Percentiles rank a stretch among this genome's conserved stretches.
Evolutionary conservation across 2,797 vertebrate species (phyloP).

Genomic region (Pygocentrus nattereri): DNA sequence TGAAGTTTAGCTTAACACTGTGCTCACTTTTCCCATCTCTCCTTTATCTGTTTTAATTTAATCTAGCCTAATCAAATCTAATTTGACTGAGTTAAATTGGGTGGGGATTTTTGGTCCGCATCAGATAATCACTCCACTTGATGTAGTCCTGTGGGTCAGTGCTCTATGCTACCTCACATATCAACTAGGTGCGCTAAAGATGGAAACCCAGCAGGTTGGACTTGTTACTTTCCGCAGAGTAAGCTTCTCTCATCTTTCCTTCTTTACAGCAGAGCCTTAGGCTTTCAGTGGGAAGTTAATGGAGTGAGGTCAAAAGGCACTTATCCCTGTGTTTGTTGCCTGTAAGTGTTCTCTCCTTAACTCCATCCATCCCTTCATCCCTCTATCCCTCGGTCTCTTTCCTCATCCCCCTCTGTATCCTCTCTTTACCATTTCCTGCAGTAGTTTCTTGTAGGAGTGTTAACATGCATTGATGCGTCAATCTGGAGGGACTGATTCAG

Average conservation of each 20-base stretch:
- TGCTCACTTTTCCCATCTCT: constrained; percentile 40
- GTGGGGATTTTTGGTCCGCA: constrained; percentile 57
- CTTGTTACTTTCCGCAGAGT: not conserved
- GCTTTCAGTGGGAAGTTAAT: constrained; percentile 35
- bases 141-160: constrained; percentile 52
- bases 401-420: constrained; percentile 3
- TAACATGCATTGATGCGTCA: not conserved
- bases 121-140: constrained; percentile 55
- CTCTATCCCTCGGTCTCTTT: too few species aligned
- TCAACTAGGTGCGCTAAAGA: not conserved
- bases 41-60: constrained; percentile 50
- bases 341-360: not conserved
- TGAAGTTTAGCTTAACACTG: constrained; percentile 44
- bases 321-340: constrained; percentile 25
- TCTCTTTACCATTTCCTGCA: not conserved
- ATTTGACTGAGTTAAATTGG: constrained; percentile 58
- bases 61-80: constrained; percentile 53
- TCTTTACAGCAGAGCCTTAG: constrained; percentile 6
- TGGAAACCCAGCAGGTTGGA: constrained; percentile 9
- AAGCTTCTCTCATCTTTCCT: not conserved
- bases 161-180: constrained; percentile 34
- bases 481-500: not conserved
- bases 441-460: not conserved
- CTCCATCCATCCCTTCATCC: not conserved
- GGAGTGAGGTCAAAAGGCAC: constrained; percentile 41